These are phyloP conservation scores for Chironomus tentans DNA, from an alignment of 2,888 invertebrate genomes.

Conservation along the genomic window DNA sequence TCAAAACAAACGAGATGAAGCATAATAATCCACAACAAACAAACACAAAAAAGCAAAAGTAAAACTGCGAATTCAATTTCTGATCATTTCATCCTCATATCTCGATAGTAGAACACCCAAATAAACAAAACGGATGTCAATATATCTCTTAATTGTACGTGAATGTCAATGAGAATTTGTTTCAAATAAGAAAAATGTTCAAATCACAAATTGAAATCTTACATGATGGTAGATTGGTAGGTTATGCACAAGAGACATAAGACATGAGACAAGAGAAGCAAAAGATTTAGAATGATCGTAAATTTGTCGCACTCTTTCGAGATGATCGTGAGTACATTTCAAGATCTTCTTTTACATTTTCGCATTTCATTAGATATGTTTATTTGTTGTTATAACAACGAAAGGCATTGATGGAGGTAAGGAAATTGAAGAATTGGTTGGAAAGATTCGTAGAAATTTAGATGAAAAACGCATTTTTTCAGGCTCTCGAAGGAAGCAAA, in stretches of 20 bases:
- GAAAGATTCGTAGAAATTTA: too few relatives aligned
- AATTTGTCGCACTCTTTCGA: slow-evolving; percentile 22
- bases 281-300: slow-evolving; percentile 12
- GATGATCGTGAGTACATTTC: slow-evolving; percentile 12
- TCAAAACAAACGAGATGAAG: background rate
- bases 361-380: background rate
- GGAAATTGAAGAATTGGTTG: too few relatives aligned
- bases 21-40: background rate
- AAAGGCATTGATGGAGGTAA: background rate
- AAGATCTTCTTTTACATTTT: background rate
- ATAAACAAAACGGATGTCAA: slow-evolving; percentile 27
- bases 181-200: background rate
- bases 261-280: background rate
- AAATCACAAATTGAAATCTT: slow-evolving; percentile 15
- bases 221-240: too few relatives aligned
- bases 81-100: too few relatives aligned
- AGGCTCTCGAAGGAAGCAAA: too few relatives aligned
- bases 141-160: slow-evolving; percentile 27
- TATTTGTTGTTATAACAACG: background rate
- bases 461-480: too few relatives aligned
- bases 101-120: slow-evolving; percentile 12
- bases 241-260: too few relatives aligned
- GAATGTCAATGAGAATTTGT: slow-evolving; percentile 25
- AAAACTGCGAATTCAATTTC: background rate
- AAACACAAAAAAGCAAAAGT: background rate